phyloP scores from a whole-genome alignment of 1,140 invertebrate species.

The Drosophila sulfurigaster region DNA sequence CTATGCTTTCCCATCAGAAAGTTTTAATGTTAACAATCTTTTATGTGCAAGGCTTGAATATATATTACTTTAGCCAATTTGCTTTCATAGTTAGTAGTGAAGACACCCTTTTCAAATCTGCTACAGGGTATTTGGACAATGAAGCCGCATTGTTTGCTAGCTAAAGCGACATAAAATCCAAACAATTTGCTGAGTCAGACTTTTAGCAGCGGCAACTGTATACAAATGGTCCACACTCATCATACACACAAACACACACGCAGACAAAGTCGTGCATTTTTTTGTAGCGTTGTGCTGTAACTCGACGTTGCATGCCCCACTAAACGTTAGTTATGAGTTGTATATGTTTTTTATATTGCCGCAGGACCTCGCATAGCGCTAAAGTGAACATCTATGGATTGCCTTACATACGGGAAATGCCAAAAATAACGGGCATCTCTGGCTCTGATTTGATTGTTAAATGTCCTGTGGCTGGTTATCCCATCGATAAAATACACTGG shows the following conservation, averaged over 20 bases:
- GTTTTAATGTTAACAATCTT: too few species aligned
- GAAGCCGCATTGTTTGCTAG: conserved; percentile 71
- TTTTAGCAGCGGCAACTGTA: conserved; percentile 53
- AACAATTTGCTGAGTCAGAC: conserved; percentile 77
- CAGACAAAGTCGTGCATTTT: conserved; percentile 10
- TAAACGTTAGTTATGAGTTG: conserved; percentile 50
- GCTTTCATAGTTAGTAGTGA: neutral
- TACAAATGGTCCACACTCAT: conserved; percentile 21
- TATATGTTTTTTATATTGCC: conserved; percentile 50
- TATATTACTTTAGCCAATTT: too few species aligned
- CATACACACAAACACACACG: conserved; percentile 16
- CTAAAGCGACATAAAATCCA: conserved; percentile 78
- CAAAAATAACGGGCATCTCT: conserved; percentile 95
- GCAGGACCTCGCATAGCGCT: conserved; percentile 90
- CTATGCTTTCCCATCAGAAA: too few species aligned
- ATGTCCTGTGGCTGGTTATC: conserved; percentile 97
- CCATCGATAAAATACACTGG: conserved; percentile 95
- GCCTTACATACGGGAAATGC: conserved; percentile 95
- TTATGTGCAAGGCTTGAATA: too few species aligned
- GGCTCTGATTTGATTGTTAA: conserved; percentile 94
- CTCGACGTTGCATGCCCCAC: conserved; percentile 21
- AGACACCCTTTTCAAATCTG: neutral
- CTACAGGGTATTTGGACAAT: conserved; percentile 35
- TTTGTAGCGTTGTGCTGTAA: neutral
- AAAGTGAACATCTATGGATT: conserved; percentile 96